Base-by-base conservation (phyloP, 2,113 vertebrate species). In the Caranx ignobilis region DNA sequence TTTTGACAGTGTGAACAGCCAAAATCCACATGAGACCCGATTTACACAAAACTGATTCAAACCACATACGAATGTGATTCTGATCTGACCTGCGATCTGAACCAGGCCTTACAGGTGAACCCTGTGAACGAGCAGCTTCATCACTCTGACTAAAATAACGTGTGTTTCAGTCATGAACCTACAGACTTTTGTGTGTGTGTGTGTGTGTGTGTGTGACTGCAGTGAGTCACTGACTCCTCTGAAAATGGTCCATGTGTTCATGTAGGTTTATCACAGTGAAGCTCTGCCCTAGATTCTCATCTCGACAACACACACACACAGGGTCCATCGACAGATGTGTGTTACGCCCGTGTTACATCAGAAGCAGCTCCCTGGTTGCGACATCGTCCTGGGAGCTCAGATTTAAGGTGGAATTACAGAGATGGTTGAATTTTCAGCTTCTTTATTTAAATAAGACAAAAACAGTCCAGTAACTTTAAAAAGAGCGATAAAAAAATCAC, bases 381-480 rank as follows among this genome's bases (percentile, higher is more conserved):
- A 73, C 68, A 69, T 78, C 65, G 78, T 64, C 52, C 63, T 66
- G 39, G 60, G 64, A 62, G 50, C 41, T 55, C 32, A 65, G n/a
- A 31, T 5, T 45, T 26, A 19, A 34, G 35, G 26, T 19, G 26
- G 6, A 64, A 69, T 18, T 48, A 48, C 2, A 50, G 21, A 15
- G 34, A 47, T 21, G 55, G 76, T 65, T 70, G 48, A 86, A 86
- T 52, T 73, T 43, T 43, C 18, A 63, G 39, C 55, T 48, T 35
- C 65, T 91, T 91, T 88, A 84, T 83, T 91, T 54, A 71, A 88
- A 76, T 61, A 55, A 85, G 76, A 83, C 67, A 55, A 37, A 21
- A 62, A 21, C 11, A 21, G 13, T 47, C 45, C 15, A 15, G 12
- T 47, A 47, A 47, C 45, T 47, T 47, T 47, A 47, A 10, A 10